A percentile compares a stretch with the other conserved stretches of the same genome.
These are phyloP conservation scores for Heliconius ismenius DNA, from an alignment of 2,888 invertebrate genomes.

Conservation along the genomic window DNA sequence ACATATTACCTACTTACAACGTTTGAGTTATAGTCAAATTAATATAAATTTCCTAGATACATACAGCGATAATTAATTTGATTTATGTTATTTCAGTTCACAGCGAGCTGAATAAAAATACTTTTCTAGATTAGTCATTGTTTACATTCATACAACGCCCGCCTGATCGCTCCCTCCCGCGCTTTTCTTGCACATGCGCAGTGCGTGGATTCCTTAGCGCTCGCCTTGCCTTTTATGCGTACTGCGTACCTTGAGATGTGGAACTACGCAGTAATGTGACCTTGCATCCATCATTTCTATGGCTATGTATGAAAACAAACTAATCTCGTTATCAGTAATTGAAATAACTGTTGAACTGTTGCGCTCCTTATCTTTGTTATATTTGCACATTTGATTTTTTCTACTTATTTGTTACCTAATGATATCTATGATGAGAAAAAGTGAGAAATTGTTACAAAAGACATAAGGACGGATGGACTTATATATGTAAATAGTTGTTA, in stretches of 20 bases:
- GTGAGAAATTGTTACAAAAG: not conserved
- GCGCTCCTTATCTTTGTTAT: not conserved
- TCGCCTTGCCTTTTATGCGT: conserved; percentile 32
- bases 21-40: not conserved
- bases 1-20: not conserved
- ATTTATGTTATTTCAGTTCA: not conserved
- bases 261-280: conserved; percentile 55
- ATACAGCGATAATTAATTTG: not conserved
- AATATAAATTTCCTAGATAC: not conserved
- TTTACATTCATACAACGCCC: conserved; percentile 44
- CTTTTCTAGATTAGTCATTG: conserved; percentile 22
- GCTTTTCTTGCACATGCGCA: conserved; percentile 62
- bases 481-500: not conserved
- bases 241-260: conserved; percentile 45
- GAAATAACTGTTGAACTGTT: conserved; percentile 25
- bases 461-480: not conserved
- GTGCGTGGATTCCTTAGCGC: conserved; percentile 36
- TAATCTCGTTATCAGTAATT: conserved; percentile 39
- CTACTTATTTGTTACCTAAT: not conserved
- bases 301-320: conserved; percentile 47
- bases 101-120: conserved; percentile 18
- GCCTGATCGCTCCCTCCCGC: conserved; percentile 50
- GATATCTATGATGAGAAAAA: not conserved
- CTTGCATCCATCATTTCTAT: conserved; percentile 50
- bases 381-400: conserved; percentile 4